Percentiles rank a stretch among this genome's conserved stretches.
phyloP scores from a whole-genome alignment of 2,113 vertebrate species.

The Heterocephalus glaber region DNA sequence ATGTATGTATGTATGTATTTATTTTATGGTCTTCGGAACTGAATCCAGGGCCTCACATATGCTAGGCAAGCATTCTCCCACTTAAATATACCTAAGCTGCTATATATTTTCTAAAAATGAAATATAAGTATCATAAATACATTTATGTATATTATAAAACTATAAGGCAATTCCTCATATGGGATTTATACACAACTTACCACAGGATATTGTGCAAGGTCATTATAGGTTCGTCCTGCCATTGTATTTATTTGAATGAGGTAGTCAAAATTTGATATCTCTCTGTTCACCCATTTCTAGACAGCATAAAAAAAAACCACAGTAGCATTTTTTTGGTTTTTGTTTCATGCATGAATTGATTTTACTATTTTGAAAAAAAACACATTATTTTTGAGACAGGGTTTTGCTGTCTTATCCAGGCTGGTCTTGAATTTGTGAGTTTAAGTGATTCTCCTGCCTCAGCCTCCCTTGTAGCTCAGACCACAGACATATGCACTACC shows the following conservation, averaged over 20 bases:
- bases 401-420: neutral
- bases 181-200: constrained; percentile 83
- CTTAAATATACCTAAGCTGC: neutral
- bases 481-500: neutral
- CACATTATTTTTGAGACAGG: neutral
- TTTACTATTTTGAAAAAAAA: neutral
- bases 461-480: neutral
- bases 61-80: neutral
- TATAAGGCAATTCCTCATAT: constrained; percentile 53
- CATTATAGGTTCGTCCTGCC: constrained; percentile 96
- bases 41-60: neutral
- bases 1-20: neutral
- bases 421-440: neutral
- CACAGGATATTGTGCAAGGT: constrained; percentile 98
- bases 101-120: neutral
- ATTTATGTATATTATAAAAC: constrained; percentile 17
- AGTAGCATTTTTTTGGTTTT: neutral
- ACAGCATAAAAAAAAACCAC: constrained; percentile 62
- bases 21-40: neutral
- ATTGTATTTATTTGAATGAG: constrained; percentile 99
- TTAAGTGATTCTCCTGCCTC: neutral
- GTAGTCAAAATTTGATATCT: constrained; percentile 99
- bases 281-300: constrained; percentile 98
- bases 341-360: neutral
- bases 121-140: neutral